Evolutionary conservation across 2,113 vertebrate species (phyloP).

Genomic region (Cololabis saira): DNA sequence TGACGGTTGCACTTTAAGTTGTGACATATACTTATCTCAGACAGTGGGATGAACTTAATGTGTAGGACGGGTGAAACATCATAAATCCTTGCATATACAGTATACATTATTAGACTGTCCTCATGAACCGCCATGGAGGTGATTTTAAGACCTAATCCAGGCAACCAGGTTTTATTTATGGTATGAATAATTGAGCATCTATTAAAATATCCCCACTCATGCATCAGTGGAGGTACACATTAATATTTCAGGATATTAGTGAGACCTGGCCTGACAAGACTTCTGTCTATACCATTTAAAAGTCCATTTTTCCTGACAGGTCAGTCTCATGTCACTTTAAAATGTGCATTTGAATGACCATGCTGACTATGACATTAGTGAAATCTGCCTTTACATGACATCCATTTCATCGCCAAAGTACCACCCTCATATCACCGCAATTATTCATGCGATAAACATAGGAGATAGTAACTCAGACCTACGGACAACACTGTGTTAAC

Average conservation of each 20-base stretch:
- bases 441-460: slow-evolving; percentile 14
- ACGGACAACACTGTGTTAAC: too few species aligned
- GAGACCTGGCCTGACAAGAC: slow-evolving; percentile 79
- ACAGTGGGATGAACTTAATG: slow-evolving; percentile 40
- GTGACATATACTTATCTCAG: slow-evolving; percentile 16
- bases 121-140: slow-evolving; percentile 42
- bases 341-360: slow-evolving; percentile 71
- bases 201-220: slow-evolving; percentile 79
- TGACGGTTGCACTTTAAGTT: slow-evolving; percentile 29
- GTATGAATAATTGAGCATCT: slow-evolving; percentile 82
- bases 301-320: slow-evolving; percentile 79
- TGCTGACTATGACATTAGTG: slow-evolving; percentile 67
- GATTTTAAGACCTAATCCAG: slow-evolving; percentile 70
- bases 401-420: slow-evolving; percentile 59
- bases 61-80: slow-evolving; percentile 51
- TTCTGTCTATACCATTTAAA: slow-evolving; percentile 75
- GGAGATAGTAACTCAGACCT: neutral
- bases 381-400: slow-evolving; percentile 74
- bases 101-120: slow-evolving; percentile 62
- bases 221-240: slow-evolving; percentile 80
- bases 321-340: slow-evolving; percentile 66
- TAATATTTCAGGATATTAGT: slow-evolving; percentile 83
- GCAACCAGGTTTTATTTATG: slow-evolving; percentile 83
- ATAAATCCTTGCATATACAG: slow-evolving; percentile 63
- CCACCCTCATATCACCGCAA: slow-evolving; percentile 4